Base-by-base conservation (phyloP, 2,888 invertebrate species). In the Tuta absoluta region DNA sequence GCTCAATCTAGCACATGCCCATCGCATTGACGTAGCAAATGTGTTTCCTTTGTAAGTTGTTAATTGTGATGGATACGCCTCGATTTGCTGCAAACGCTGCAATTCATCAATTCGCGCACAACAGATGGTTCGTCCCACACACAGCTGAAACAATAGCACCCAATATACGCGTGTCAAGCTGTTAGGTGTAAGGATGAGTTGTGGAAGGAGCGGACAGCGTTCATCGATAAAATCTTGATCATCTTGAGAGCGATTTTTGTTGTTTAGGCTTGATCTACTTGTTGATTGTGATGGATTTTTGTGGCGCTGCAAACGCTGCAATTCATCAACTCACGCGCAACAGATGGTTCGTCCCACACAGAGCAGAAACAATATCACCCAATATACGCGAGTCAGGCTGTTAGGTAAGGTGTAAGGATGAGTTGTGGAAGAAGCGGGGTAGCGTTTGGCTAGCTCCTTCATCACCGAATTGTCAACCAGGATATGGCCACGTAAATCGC, bases 41-140 rank as follows among this genome's bases (percentile, higher is more conserved):
- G 59, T 41, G 41, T 59, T 59, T 59, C 59, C 59, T 41, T 1
- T 14, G 75, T 69, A 71, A 68, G 24, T 57, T 74, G 72, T 78
- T 82, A 82, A 86, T 84, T 84, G 80, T 81, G 81, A 84, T 83
- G 84, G 84, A 88, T 87, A 82, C 71, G 80, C 78, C 86, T 83
- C 72, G 80, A 77, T 79, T 82, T 14, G 17, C 19, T 5, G 0
- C 76, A 77, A 78, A 79, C 79, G 76, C 71, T 84, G 85, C 81
- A 84, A 86, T 87, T 82, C 77, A 85, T 87, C 81, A 84, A 73
- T 41, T 38, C 41, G 23, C 23, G 69, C 68, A 74, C 77, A 80
- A 77, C 72, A 73, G 72, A 73, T 76, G 73, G 89, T 87, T 87
- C 87, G 86, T 86, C 86, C 87, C 82, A 87, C 88, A 80, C 78